Conservation (phyloP, 2,888 invertebrate species). For the Hirtodrosophila trivittata region DNA sequence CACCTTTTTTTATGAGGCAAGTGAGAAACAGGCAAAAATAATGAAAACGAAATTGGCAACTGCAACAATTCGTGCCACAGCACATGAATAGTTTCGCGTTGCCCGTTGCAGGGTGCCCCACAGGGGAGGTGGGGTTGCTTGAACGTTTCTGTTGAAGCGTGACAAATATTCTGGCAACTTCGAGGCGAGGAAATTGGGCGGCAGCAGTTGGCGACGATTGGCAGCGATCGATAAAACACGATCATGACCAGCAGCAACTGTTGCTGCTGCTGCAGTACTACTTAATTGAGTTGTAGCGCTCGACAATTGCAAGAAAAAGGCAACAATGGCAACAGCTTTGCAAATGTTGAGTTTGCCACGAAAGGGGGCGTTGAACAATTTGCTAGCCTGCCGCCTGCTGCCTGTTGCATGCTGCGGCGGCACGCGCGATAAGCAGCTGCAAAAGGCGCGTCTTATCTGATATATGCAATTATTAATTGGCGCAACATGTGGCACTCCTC, state of each 20-base stretch:
- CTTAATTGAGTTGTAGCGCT: constrained; percentile 53
- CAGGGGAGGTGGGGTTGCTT: not conserved
- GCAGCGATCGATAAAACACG: constrained; percentile 63
- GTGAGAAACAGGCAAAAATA: constrained; percentile 28
- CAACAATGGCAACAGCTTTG: constrained; percentile 18
- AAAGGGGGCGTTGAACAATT: constrained; percentile 43
- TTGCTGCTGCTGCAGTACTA: constrained; percentile 37
- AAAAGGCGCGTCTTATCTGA: constrained; percentile 48
- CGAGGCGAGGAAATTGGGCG: constrained; percentile 32
- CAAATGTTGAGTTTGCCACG: constrained; percentile 19
- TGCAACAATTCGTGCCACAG: constrained; percentile 37
- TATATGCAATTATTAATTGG: constrained; percentile 70
- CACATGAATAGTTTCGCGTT: constrained; percentile 12
- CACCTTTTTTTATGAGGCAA: constrained; percentile 40
- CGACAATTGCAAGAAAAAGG: constrained; percentile 9
- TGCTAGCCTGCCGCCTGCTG: too few species aligned
- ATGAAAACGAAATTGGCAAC: constrained; percentile 53
- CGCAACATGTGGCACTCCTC: constrained; percentile 43
- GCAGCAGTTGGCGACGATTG: constrained; percentile 50
- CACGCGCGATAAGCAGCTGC: constrained; percentile 55
- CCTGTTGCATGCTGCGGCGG: constrained; percentile 10
- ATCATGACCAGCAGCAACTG: constrained; percentile 48
- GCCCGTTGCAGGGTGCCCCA: not conserved
- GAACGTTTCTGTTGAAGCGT: constrained; percentile 35
- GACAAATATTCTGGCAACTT: constrained; percentile 46